Evolutionary conservation across 2,113 vertebrate species (phyloP).

Genomic region (Elanoides forficatus): DNA sequence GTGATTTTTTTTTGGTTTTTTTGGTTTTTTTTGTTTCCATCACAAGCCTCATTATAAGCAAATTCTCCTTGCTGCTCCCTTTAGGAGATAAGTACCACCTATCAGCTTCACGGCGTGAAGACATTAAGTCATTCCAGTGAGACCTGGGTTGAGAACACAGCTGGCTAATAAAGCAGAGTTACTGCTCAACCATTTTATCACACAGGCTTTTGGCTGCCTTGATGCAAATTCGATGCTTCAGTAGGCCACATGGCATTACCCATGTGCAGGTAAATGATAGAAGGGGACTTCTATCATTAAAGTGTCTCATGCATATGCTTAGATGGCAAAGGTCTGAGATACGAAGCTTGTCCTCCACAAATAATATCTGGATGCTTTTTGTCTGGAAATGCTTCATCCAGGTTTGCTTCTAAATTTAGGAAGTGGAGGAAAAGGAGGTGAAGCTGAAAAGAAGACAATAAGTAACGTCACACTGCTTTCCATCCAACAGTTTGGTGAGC

Average conservation of each 20-base stretch:
- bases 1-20: background rate
- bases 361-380: background rate
- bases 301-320: background rate
- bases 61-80: background rate
- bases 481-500: rapidly evolving
- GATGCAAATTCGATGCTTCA: background rate
- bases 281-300: background rate
- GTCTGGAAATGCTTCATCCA: background rate
- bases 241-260: rapidly evolving
- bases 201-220: background rate
- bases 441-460: background rate
- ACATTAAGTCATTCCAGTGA: background rate
- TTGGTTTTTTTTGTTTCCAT: background rate
- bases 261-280: background rate
- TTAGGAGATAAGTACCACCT: background rate
- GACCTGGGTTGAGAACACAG: background rate
- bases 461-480: rapidly evolving
- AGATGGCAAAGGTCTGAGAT: background rate
- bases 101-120: background rate
- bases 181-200: background rate
- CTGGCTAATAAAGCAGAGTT: background rate
- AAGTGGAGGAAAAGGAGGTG: background rate
- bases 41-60: background rate
- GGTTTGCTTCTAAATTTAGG: background rate
- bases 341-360: background rate